phyloP scores from a whole-genome alignment of 2,797 vertebrate species.

The Danio choprae region DNA sequence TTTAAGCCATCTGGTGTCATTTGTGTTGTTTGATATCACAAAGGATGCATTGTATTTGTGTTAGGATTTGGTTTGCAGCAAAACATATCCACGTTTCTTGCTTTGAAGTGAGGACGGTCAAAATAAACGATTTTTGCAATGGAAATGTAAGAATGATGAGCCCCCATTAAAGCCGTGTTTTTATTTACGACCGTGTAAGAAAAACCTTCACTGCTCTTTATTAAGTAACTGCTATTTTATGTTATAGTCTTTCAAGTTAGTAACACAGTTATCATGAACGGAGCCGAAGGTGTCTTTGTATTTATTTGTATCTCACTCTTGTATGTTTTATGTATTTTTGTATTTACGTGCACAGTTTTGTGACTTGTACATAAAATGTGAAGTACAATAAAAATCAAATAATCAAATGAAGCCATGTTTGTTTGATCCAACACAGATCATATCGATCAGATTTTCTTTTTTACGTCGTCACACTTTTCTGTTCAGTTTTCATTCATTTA shows the following conservation, averaged over 20 bases:
- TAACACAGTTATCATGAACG: constrained; percentile 38
- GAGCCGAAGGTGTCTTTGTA: constrained; percentile 55
- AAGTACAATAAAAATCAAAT: constrained; percentile 18
- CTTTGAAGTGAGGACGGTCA: not conserved
- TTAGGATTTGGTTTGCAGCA: not conserved
- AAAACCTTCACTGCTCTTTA: constrained; percentile 24
- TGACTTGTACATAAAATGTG: constrained; percentile 74
- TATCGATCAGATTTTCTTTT: not conserved
- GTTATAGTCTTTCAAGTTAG: constrained; percentile 13
- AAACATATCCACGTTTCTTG: not conserved
- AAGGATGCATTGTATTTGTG: constrained; percentile 1
- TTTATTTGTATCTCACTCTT: constrained; percentile 66
- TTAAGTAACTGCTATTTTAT: constrained; percentile 42
- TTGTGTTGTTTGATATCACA: not conserved
- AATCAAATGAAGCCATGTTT: constrained; percentile 8
- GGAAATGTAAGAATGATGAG: not conserved
- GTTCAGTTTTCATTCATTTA: not conserved
- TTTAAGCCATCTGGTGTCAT: not conserved
- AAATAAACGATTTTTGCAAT: not conserved
- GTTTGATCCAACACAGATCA: not conserved
- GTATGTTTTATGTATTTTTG: constrained; percentile 71
- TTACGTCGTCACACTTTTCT: not conserved
- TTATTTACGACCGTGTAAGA: not conserved
- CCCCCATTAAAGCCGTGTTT: not conserved
- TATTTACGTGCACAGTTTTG: constrained; percentile 66